A percentile compares a stretch with the other conserved stretches of the same genome.
Evolutionary conservation across 2,113 vertebrate species (phyloP).

Genomic region (Glareola pratincola): DNA sequence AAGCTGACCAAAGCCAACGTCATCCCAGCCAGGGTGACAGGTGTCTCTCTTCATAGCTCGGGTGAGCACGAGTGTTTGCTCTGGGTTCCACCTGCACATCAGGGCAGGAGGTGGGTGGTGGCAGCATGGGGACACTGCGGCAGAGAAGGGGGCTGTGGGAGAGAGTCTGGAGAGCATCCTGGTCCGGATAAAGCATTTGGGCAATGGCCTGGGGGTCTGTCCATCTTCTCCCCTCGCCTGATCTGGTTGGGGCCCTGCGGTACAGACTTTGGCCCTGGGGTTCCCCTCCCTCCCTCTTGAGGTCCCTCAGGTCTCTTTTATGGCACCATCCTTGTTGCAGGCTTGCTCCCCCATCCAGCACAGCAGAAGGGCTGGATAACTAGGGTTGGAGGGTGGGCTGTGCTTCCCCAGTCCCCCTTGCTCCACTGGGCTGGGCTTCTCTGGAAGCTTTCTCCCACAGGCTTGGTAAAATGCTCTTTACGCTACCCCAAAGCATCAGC

Average conservation of each 20-base stretch:
- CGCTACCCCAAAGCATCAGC: neutral
- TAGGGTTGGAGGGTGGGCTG: neutral
- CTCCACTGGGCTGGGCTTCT: neutral
- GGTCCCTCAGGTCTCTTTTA: neutral
- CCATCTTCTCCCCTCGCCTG: neutral
- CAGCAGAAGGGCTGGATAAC: neutral
- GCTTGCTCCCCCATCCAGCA: neutral
- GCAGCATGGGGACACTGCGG: neutral
- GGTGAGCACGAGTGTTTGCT: constrained; percentile 57
- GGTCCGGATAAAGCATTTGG: neutral
- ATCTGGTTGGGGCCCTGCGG: neutral
- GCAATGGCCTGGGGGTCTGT: fast-evolving
- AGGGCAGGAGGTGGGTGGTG: neutral
- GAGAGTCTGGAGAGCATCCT: neutral
- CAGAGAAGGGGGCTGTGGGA: neutral
- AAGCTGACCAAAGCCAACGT: constrained; percentile 89
- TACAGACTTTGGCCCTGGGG: neutral
- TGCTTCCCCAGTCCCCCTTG: neutral
- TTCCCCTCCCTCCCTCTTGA: neutral
- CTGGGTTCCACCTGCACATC: fast-evolving
- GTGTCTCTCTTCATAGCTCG: constrained; percentile 77
- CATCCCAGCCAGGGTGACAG: constrained; percentile 82
- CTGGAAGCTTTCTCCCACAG: neutral
- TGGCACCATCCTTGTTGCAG: neutral
- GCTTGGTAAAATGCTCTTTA: neutral